Evolutionary conservation across 2,113 vertebrate species (phyloP), one percentile per base, ranked within the genome.

Genomic region (Prolemur simus): DNA sequence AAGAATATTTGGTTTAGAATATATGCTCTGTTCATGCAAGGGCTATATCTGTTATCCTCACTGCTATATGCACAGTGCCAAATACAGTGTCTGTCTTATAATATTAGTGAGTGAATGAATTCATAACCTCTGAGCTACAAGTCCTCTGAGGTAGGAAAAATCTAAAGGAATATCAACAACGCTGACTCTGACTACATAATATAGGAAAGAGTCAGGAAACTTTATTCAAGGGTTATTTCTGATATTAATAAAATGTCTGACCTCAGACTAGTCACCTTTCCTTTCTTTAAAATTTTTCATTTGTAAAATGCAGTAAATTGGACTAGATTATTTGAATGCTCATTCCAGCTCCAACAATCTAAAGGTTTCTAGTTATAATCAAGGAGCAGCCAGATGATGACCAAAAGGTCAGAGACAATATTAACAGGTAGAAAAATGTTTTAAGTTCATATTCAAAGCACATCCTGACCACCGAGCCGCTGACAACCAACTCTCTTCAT

Each of bases 51-150:
- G 32, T 64, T 42, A 56, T 85, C 25, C 37, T 89, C 74, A 66
- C 32, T 87, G 23, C 34, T 87, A 42, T 42, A 92, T 78, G 23
- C 21, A 88, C 0, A 0, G 23, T 29, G 0, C 32, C 66, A 32
- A 92, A 18, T 64, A 15, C 34, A 91, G 12, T 83, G 3, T 8
- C 29, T 81, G 37, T 68, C 56, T 71, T 25, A 88, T 32, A 47
- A 45, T 76, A n/a, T 37, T 73, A 52, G 8, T 80, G 23, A 95
- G 63, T 63, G 29, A 82, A 93, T 32, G n/a, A 95, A 96, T 77
- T 76, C 20, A 64, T 82, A 21, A 15, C 4, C 1, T 89, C 11
- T 71, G 66, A 68, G 25, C 14, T 47, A 42, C 42, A 3, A 21
- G 3, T 11, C 18, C 37, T 68, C 14, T 21, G 34, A 93, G 6